Conservation (phyloP, 2,113 vertebrate species). For the Hyperopisus bebe region DNA sequence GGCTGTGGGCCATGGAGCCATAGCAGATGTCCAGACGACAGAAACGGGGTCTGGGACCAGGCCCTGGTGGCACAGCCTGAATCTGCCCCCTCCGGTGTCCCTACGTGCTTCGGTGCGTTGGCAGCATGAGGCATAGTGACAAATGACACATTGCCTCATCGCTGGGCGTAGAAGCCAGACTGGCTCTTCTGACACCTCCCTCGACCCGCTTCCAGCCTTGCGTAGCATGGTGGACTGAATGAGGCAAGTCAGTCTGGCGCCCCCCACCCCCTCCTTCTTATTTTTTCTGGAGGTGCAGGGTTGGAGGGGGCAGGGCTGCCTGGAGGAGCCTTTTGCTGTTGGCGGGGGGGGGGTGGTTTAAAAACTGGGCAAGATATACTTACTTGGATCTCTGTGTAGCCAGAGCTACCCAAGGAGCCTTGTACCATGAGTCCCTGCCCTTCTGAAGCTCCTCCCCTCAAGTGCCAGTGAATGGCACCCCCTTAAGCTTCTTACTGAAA, state of each 20-base stretch:
- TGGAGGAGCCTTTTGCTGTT: neutral
- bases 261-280: no score
- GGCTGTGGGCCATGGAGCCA: conserved; percentile 36
- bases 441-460: neutral
- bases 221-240: conserved; percentile 4
- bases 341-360: neutral
- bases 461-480: neutral
- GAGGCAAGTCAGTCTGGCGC: conserved; percentile 1
- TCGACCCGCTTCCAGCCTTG: neutral
- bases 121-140: conserved; percentile 31
- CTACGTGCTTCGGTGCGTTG: conserved; percentile 28
- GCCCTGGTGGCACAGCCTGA: neutral
- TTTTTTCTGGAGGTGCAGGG: neutral
- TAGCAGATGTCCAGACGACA: conserved; percentile 51
- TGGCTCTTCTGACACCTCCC: conserved; percentile 6
- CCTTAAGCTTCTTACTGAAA: neutral
- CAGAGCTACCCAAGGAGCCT: neutral
- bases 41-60: conserved; percentile 35
- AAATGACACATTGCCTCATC: conserved; percentile 20
- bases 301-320: conserved; percentile 33
- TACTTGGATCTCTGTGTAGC: neutral
- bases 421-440: neutral
- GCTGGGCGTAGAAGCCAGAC: conserved; percentile 10
- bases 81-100: conserved; percentile 23
- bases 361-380: neutral